These are phyloP conservation scores for Alcedo atthis DNA, from an alignment of 2,797 vertebrate species.

Conservation along the genomic window DNA sequence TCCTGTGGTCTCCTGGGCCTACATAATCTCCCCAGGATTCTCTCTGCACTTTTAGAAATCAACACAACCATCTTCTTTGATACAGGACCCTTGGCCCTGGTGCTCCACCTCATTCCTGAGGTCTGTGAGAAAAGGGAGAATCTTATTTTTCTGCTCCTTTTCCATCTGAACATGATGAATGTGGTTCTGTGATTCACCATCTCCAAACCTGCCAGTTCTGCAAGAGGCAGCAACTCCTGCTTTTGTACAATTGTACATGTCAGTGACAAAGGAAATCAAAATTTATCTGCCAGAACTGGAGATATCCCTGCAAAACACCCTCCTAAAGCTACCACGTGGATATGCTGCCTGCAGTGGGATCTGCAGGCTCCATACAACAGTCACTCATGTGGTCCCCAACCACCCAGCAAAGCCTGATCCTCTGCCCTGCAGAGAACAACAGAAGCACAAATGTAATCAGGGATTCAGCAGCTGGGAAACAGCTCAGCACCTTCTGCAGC, in stretches of 20 bases:
- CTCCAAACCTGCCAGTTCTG: rapidly evolving
- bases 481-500: neutral
- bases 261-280: neutral
- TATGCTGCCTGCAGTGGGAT: rapidly evolving
- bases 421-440: neutral
- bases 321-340: neutral
- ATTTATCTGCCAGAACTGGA: neutral
- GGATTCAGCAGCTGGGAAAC: neutral
- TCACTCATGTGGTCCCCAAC: rapidly evolving
- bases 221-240: neutral
- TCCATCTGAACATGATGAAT: neutral
- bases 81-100: neutral
- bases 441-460: neutral
- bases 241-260: neutral
- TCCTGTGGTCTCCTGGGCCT: neutral
- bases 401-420: neutral
- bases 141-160: neutral
- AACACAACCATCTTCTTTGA: neutral
- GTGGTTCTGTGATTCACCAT: neutral
- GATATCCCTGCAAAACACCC: neutral
- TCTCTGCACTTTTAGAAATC: neutral
- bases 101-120: neutral
- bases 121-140: neutral
- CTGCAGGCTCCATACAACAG: neutral
- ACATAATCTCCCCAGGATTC: neutral